Conservation (phyloP, 2,797 vertebrate genomes). For the Melanotaenia boesemani region DNA sequence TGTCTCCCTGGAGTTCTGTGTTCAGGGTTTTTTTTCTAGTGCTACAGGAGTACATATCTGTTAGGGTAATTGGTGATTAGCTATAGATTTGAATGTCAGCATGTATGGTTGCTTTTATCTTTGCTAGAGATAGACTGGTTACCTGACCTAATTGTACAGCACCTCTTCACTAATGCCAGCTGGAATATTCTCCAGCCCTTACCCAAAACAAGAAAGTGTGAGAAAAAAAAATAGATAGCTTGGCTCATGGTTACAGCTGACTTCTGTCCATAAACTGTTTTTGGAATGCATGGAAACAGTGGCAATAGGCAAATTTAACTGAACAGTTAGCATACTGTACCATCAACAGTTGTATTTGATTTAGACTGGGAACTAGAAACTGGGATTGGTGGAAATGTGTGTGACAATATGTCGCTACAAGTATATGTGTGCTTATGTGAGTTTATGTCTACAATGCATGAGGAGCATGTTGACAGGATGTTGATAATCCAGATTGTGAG, state of each 20-base stretch:
- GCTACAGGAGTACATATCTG: too few relatives aligned
- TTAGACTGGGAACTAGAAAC: constrained; percentile 20
- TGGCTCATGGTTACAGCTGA: background rate
- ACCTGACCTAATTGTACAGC: background rate
- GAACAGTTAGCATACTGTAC: constrained; percentile 2
- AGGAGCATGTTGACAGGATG: constrained; percentile 89
- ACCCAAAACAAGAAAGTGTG: background rate
- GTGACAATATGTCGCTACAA: constrained; percentile 43
- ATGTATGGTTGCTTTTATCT: background rate
- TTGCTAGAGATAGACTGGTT: background rate
- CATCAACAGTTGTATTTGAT: constrained; percentile 24
- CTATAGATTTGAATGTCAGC: too few relatives aligned
- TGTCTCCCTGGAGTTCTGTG: background rate
- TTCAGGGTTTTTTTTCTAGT: too few relatives aligned
- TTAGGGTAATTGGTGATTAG: background rate
- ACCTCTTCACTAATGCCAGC: background rate
- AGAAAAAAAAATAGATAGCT: background rate
- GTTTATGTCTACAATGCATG: constrained; percentile 51
- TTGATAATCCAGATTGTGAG: constrained; percentile 96
- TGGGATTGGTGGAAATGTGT: constrained; percentile 49
- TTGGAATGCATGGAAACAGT: background rate
- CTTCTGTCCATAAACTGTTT: constrained; percentile 16
- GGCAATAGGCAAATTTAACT: constrained; percentile 5
- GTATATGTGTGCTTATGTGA: constrained; percentile 10
- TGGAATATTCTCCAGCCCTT: background rate